phyloP scores from a whole-genome alignment of 2,113 vertebrate genomes.

The Silurus asotus region DNA sequence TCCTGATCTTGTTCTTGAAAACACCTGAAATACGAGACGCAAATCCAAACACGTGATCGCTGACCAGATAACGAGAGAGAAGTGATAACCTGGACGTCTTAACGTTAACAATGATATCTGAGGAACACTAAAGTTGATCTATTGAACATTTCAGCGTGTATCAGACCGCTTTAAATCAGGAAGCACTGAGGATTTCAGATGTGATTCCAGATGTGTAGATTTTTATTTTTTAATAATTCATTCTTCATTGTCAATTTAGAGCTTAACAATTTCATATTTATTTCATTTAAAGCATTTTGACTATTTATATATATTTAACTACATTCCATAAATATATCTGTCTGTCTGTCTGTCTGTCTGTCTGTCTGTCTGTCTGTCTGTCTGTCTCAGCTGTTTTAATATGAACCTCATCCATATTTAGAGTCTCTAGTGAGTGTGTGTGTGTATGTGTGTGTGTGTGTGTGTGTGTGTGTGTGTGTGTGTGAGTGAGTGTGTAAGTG shows the following conservation, averaged over 20 bases:
- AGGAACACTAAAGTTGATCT: not conserved
- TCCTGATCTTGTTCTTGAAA: not conserved
- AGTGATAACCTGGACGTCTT: not conserved
- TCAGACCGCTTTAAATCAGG: not conserved
- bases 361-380: not conserved
- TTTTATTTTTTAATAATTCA: not conserved
- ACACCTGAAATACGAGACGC: not conserved
- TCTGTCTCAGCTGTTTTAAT: not conserved
- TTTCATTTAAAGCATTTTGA: not conserved
- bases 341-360: not conserved
- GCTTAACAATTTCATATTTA: not conserved
- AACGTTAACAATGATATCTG: not conserved
- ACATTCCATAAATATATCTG: not conserved
- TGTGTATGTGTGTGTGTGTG: conserved; percentile 58
- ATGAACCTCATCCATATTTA: conserved; percentile 51
- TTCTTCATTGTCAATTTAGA: not conserved
- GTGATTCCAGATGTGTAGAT: not conserved
- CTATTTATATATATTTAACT: not conserved
- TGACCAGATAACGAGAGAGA: not conserved
- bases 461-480: conserved; percentile 43
- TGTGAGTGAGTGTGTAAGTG: conserved; percentile 67
- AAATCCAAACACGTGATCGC: not conserved
- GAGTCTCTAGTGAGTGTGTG: conserved; percentile 49
- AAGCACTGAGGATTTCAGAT: not conserved
- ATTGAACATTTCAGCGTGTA: not conserved